Conservation (phyloP, 2,888 invertebrate genomes). For the Meiosimyza decipiens region DNA sequence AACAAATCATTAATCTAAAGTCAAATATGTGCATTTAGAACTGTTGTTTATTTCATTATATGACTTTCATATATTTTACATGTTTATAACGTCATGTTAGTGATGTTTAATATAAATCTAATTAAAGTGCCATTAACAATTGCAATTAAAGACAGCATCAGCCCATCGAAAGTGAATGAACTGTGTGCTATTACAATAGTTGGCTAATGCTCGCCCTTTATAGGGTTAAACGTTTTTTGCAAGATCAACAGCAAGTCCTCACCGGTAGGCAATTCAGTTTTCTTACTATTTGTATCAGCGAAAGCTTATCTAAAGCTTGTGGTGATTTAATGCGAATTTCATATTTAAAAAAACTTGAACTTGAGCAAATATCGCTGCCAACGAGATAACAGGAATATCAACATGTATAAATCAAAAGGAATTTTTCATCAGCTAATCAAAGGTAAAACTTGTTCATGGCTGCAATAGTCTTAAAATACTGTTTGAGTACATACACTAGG, state of each 20-base stretch:
- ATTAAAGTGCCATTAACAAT: constrained; percentile 1
- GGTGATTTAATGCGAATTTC: neutral
- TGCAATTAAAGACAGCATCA: neutral
- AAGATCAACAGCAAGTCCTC: neutral
- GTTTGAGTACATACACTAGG: neutral
- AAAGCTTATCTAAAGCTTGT: neutral
- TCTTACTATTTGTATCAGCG: neutral
- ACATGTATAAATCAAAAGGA: constrained; percentile 58
- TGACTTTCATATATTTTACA: neutral
- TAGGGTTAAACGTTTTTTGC: too few relatives aligned
- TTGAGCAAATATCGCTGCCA: neutral
- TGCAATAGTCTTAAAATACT: neutral
- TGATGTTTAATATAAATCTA: too few relatives aligned
- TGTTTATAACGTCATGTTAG: too few relatives aligned
- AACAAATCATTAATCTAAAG: too few relatives aligned
- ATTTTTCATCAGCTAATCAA: constrained; percentile 53
- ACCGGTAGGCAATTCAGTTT: neutral
- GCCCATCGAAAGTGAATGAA: too few relatives aligned
- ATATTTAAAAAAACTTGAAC: neutral
- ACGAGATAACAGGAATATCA: neutral
- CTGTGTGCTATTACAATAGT: too few relatives aligned
- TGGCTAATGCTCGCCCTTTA: too few relatives aligned
- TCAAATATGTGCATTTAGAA: neutral
- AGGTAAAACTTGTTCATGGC: constrained; percentile 49
- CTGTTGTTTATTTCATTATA: neutral